Conservation (phyloP, 2,888 invertebrate genomes). For the Eudemis profundana region DNA sequence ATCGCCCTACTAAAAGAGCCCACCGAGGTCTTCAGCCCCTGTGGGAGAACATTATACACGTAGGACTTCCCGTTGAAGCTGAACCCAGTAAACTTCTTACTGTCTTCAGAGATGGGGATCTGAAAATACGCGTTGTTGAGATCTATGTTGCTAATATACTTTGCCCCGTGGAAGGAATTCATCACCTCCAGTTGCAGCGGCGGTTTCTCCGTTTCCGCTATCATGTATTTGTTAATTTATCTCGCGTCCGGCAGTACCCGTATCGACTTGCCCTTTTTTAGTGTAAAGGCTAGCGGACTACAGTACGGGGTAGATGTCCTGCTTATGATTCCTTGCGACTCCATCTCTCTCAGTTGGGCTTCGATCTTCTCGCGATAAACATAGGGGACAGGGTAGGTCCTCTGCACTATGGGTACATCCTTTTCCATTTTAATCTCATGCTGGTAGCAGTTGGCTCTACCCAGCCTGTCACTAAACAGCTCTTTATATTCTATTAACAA, state of each 20-base stretch:
- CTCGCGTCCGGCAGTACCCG: not conserved
- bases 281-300: not conserved
- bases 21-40: constrained; percentile 45
- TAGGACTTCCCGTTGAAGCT: not conserved
- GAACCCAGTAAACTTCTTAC: not conserved
- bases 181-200: not conserved
- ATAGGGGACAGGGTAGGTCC: too few species aligned
- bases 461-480: too few species aligned
- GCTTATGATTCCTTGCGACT: not conserved
- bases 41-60: constrained; percentile 27
- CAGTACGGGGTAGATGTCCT: not conserved
- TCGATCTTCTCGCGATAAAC: too few species aligned
- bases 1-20: constrained; percentile 38
- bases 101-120: not conserved
- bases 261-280: not conserved
- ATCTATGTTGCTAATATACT: not conserved
- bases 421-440: too few species aligned
- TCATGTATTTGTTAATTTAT: not conserved
- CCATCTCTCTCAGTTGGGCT: not conserved
- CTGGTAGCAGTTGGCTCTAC: too few species aligned
- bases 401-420: too few species aligned
- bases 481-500: too few species aligned
- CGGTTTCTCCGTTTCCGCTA: not conserved
- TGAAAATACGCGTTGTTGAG: constrained; percentile 3
- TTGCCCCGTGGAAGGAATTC: not conserved